Percentiles rank a stretch among this genome's conserved stretches.
Conservation (phyloP, 2,888 invertebrate genomes). For the Elysia crispata region DNA sequence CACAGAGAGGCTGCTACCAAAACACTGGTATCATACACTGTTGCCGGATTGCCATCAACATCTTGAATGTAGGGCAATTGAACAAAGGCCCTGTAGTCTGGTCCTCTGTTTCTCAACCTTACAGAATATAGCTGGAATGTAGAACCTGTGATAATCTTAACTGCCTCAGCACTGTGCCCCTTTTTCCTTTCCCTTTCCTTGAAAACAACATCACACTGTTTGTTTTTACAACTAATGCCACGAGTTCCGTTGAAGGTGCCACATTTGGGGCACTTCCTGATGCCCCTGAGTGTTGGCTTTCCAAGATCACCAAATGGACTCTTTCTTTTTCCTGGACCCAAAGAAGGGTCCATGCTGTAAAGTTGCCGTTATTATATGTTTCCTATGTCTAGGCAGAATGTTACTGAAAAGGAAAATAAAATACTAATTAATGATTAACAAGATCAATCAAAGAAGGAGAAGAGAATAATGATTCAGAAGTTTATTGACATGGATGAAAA, state of each 20-base stretch:
- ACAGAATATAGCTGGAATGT: conserved; percentile 82
- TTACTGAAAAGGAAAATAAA: neutral
- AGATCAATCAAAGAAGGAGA: neutral
- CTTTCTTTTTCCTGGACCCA: conserved; percentile 64
- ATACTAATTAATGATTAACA: neutral
- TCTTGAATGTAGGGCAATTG: conserved; percentile 79
- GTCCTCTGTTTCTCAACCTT: conserved; percentile 83
- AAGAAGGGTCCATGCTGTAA: conserved; percentile 25
- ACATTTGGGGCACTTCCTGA: conserved; percentile 87
- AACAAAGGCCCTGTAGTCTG: conserved; percentile 86
- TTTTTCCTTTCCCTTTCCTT: conserved; percentile 81
- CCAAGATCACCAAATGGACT: conserved; percentile 81
- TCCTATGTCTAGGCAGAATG: conserved; percentile 1
- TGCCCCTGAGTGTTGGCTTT: conserved; percentile 84
- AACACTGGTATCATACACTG: conserved; percentile 68
- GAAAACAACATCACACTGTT: conserved; percentile 83
- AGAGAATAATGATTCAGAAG: too few species aligned
- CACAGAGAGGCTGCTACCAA: conserved; percentile 75
- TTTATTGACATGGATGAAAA: neutral
- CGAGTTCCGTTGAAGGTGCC: conserved; percentile 87
- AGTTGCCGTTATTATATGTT: too few species aligned
- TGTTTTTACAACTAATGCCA: conserved; percentile 86
- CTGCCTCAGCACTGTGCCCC: conserved; percentile 82
- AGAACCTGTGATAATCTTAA: conserved; percentile 82
- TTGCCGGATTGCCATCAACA: conserved; percentile 74